A percentile compares a stretch with the other conserved stretches of the same genome.
Evolutionary conservation across 2,113 vertebrate species (phyloP).

Genomic region (Aptenodytes forsteri): DNA sequence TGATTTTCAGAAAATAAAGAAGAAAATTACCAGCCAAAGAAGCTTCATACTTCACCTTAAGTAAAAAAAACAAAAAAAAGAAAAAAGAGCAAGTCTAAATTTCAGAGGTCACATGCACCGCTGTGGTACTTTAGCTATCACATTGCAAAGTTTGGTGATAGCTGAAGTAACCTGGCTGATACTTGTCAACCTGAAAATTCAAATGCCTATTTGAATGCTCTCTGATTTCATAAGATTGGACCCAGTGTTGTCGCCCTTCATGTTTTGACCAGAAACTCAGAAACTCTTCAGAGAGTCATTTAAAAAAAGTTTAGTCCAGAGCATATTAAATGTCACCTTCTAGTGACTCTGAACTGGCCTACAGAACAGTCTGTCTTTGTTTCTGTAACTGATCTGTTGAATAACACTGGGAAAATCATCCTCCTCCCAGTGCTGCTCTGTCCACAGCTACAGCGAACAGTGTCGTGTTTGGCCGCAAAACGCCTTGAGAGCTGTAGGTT

Average conservation of each 20-base stretch:
- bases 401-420: background rate
- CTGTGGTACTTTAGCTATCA: background rate
- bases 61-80: background rate
- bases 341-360: background rate
- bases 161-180: background rate
- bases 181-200: background rate
- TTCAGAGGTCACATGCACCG: background rate
- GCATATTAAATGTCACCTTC: background rate
- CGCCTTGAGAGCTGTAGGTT: background rate
- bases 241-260: background rate
- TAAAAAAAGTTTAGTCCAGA: background rate
- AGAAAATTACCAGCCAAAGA: background rate
- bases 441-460: background rate
- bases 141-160: background rate
- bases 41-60: background rate
- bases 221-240: background rate
- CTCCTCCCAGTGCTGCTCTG: background rate
- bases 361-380: background rate
- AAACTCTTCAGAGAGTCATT: background rate
- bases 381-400: background rate
- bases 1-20: slow-evolving; percentile 24
- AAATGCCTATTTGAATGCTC: background rate
- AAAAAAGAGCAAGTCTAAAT: background rate
- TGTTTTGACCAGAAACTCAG: background rate
- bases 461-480: background rate